A percentile compares a stretch with the other conserved stretches of the same genome.
Evolutionary conservation across 1,140 invertebrate species (phyloP).

Genomic region (Zophobas morio): DNA sequence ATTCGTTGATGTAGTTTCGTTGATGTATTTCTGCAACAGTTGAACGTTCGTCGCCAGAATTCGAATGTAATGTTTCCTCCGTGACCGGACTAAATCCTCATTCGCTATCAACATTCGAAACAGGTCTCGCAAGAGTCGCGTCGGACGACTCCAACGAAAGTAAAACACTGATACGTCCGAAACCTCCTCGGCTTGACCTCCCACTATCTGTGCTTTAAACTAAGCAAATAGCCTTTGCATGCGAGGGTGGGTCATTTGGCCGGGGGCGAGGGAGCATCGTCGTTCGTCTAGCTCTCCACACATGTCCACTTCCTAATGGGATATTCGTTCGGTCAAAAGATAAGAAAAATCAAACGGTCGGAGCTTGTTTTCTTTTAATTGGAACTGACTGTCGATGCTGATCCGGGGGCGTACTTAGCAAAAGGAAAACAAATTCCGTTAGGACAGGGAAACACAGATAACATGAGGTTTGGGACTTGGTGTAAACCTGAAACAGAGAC

Average conservation of each 20-base stretch:
- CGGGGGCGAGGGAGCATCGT: not conserved
- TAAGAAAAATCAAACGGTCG: slow-evolving; percentile 51
- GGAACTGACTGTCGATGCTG: too few relatives aligned
- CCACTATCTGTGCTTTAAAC: slow-evolving; percentile 42
- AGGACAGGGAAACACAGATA: too few relatives aligned
- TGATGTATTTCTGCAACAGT: slow-evolving; percentile 54
- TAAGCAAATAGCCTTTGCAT: slow-evolving; percentile 49
- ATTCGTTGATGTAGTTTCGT: slow-evolving; percentile 48
- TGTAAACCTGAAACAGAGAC: too few relatives aligned
- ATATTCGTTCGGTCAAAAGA: slow-evolving; percentile 52
- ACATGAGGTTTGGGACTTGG: too few relatives aligned
- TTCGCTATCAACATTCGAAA: slow-evolving; percentile 39
- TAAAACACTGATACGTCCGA: slow-evolving; percentile 45
- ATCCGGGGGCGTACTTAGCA: too few relatives aligned
- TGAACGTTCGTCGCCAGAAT: slow-evolving; percentile 52
- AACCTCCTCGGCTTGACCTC: slow-evolving; percentile 26
- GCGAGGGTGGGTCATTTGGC: not conserved
- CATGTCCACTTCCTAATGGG: slow-evolving; percentile 50
- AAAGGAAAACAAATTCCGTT: too few relatives aligned
- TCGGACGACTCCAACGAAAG: slow-evolving; percentile 42
- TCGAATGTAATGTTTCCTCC: slow-evolving; percentile 50
- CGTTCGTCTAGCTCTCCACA: slow-evolving; percentile 22
- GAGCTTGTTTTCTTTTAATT: not conserved
- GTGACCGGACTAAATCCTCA: slow-evolving; percentile 45
- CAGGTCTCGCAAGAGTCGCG: slow-evolving; percentile 14